A percentile compares a stretch with the other conserved stretches of the same genome.
Evolutionary conservation across 2,888 invertebrate species (phyloP).

Genomic region (Apodemia hepburni): DNA sequence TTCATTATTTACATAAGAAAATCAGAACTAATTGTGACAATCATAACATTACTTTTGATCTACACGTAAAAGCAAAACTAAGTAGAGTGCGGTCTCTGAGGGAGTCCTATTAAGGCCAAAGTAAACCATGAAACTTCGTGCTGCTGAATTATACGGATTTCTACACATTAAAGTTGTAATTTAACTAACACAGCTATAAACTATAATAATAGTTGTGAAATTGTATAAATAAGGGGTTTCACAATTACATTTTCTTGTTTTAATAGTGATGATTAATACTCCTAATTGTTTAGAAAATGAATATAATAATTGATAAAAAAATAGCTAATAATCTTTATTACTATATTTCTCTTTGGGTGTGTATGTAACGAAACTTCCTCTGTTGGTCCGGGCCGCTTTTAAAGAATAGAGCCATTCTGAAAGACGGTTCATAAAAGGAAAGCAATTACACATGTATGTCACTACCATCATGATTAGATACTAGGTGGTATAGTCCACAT

Average conservation of each 20-base stretch:
- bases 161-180: slow-evolving; percentile 1
- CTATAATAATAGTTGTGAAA: neutral
- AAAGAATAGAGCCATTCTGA: too few species aligned
- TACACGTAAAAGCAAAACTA: neutral
- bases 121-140: slow-evolving; percentile 5
- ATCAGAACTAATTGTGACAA: neutral
- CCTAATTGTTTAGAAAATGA: neutral
- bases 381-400: too few species aligned
- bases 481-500: too few species aligned
- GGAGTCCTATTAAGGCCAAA: neutral
- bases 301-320: too few species aligned
- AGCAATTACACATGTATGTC: too few species aligned
- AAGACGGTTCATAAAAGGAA: too few species aligned
- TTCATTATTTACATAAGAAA: neutral
- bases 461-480: too few species aligned
- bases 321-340: too few species aligned
- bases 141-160: neutral
- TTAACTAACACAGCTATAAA: slow-evolving; percentile 6
- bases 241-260: neutral
- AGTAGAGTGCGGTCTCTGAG: neutral
- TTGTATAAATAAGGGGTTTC: neutral
- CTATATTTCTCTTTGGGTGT: too few species aligned
- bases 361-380: too few species aligned
- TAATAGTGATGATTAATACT: neutral
- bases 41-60: neutral